Base-by-base conservation (phyloP, 1,140 invertebrate species). In the Uloborus diversus region DNA sequence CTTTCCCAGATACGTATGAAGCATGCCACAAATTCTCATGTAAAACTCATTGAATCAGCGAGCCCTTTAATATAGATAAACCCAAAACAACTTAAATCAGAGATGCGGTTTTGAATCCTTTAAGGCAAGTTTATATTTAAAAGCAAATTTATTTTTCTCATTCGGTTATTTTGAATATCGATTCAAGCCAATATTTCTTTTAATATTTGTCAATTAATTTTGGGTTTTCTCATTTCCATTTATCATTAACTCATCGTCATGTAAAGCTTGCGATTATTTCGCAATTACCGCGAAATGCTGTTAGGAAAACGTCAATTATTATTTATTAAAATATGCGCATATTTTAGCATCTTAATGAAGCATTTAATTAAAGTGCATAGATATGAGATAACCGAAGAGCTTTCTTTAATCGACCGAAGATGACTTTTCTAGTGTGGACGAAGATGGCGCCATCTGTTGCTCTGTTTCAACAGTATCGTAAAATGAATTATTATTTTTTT, bases 301-400 rank as follows among this genome's bases (percentile, higher is more conserved):
- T 75, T 64, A 75, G 71, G 71, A 75, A n/a, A 51, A 51, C 59
- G 71, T 35, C 71, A 75, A 75, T 75, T 75, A 75, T 75, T 75
- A 64, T 64, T 75, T 64, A 75, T 75, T 75, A 75, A 75, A 51
- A 75, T 75, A 75, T 75, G 71, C 56, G 42, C 71, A 75, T 75
- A 75, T 75, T 28, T 75, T 75, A 75, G 42, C 71, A 75, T 75
- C 13, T 9, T 64, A 75, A 75, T 64, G 71, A 75, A 51, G 59
- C 71, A 47, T 62, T 75, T 75, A 64, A 75, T 75, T 75, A 75
- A 75, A 75, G 71, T 64, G n/a, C n/a, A 75, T 75, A 64, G 71
- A 75, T 75, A 75, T 27, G 17, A n/a, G 33, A 7, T 51, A 37
- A n/a, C n/a, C n/a, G n/a, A n/a, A n/a, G n/a, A n/a, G n/a, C 37